Evolutionary conservation across 2,797 vertebrate genomes (phyloP).

Genomic region (Eulemur mongoz): DNA sequence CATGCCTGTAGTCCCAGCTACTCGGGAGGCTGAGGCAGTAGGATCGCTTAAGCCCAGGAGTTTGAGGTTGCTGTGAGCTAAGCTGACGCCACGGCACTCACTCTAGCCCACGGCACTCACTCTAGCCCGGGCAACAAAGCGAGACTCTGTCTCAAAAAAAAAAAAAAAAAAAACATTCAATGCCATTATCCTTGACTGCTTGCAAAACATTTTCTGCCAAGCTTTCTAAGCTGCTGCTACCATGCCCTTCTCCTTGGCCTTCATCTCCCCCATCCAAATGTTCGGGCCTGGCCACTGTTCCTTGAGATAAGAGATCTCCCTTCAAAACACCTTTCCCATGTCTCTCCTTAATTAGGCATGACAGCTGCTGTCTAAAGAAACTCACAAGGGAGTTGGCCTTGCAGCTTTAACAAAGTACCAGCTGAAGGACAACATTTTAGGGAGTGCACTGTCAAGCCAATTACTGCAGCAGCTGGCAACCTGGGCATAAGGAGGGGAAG

Average conservation of each 20-base stretch:
- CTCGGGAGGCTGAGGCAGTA: too few species aligned
- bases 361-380: constrained; percentile 26
- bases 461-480: constrained; percentile 31
- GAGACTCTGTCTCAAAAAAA: too few species aligned
- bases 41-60: too few species aligned
- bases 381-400: background rate
- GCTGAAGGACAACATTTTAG: constrained; percentile 32
- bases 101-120: too few species aligned
- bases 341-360: constrained; percentile 59
- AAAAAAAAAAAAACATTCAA: background rate
- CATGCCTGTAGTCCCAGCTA: too few species aligned
- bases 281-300: background rate
- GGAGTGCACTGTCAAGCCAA: constrained; percentile 34
- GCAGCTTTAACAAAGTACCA: constrained; percentile 22
- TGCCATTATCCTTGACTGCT: background rate
- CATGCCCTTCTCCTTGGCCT: background rate
- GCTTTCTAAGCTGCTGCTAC: background rate
- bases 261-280: background rate
- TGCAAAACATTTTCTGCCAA: background rate
- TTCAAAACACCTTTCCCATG: constrained; percentile 43
- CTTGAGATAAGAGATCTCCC: constrained; percentile 57
- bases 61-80: too few species aligned
- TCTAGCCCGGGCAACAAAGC: too few species aligned
- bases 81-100: too few species aligned
- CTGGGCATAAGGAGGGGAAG: background rate